A percentile compares a stretch with the other conserved stretches of the same genome.
phyloP scores from a whole-genome alignment of 1,140 invertebrate species.

The Drosophila nikananu region DNA sequence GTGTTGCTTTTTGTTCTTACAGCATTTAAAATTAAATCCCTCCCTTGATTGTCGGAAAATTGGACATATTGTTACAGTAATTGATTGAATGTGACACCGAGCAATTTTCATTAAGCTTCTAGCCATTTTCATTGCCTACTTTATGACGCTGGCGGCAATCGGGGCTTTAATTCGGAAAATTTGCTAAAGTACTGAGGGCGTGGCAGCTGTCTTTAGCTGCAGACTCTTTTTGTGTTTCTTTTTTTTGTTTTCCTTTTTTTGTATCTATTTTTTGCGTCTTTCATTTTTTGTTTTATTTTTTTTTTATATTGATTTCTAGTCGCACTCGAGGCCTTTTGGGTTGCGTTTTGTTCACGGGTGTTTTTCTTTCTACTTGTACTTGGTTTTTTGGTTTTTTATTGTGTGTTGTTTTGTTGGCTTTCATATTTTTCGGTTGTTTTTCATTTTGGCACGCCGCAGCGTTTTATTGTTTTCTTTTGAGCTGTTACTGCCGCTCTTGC shows the following conservation, averaged over 20 bases:
- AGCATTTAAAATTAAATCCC: slow-evolving; percentile 19
- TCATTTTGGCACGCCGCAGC: slow-evolving; percentile 51
- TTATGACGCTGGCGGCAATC: slow-evolving; percentile 20
- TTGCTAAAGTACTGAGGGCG: slow-evolving; percentile 40
- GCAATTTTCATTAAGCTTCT: slow-evolving; percentile 19
- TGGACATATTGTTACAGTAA: slow-evolving; percentile 21
- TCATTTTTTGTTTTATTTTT: not conserved
- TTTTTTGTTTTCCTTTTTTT: not conserved
- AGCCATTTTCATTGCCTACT: slow-evolving; percentile 51
- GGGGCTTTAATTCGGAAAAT: slow-evolving; percentile 22
- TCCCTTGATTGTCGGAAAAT: not conserved
- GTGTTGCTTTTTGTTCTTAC: not conserved
- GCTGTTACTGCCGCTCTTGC: slow-evolving; percentile 40
- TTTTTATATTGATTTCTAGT: slow-evolving; percentile 69
- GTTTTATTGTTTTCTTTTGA: slow-evolving; percentile 80
- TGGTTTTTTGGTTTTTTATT: not conserved
- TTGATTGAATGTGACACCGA: slow-evolving; percentile 37
- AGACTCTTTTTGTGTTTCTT: not conserved
- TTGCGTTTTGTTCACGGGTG: slow-evolving; percentile 31
- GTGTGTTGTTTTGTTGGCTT: slow-evolving; percentile 12
- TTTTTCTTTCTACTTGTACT: slow-evolving; percentile 40
- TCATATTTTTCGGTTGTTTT: slow-evolving; percentile 53
- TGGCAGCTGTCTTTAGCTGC: slow-evolving; percentile 50
- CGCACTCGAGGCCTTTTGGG: slow-evolving; percentile 49
- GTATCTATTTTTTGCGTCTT: not conserved